Percentiles rank a stretch among this genome's conserved stretches.
Evolutionary conservation across 2,113 vertebrate genomes (phyloP).

Genomic region (Tretioscincus oriximinensis): DNA sequence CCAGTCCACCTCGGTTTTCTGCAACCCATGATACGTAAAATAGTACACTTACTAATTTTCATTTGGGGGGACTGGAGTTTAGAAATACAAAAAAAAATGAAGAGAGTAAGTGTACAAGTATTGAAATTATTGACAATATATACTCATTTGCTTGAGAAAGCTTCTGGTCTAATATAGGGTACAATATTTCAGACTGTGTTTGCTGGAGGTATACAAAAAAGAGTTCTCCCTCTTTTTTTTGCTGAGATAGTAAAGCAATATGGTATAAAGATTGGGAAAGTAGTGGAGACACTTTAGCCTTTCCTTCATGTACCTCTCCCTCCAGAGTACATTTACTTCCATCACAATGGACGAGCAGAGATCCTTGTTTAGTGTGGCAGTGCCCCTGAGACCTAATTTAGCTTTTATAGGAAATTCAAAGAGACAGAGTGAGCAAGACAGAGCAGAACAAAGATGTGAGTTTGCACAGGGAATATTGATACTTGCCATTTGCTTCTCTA

Average conservation of each 20-base stretch:
- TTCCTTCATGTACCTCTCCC: constrained; percentile 65
- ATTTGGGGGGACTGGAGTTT: neutral
- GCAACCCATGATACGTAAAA: neutral
- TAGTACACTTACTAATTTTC: neutral
- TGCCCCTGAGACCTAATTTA: constrained; percentile 78
- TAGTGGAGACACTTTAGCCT: constrained; percentile 60
- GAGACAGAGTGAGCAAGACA: constrained; percentile 61
- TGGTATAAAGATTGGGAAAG: constrained; percentile 56
- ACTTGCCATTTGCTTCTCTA: constrained; percentile 68
- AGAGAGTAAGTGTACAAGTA: neutral
- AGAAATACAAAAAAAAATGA: neutral
- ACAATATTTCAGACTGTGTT: neutral
- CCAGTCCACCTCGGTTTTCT: neutral
- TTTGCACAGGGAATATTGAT: constrained; percentile 73
- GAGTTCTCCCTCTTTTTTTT: constrained; percentile 12
- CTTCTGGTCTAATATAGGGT: constrained; percentile 9
- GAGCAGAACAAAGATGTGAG: constrained; percentile 66
- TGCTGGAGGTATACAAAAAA: neutral
- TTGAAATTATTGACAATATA: constrained; percentile 21
- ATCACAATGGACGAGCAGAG: constrained; percentile 72
- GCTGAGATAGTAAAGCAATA: constrained; percentile 36
- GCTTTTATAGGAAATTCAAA: constrained; percentile 77
- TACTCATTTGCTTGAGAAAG: neutral
- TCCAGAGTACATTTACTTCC: constrained; percentile 74
- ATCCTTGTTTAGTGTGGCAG: constrained; percentile 73